Percentiles rank a stretch among this genome's conserved stretches.
Evolutionary conservation across 1,140 invertebrate species (phyloP).

Genomic region (Ostrea edulis): DNA sequence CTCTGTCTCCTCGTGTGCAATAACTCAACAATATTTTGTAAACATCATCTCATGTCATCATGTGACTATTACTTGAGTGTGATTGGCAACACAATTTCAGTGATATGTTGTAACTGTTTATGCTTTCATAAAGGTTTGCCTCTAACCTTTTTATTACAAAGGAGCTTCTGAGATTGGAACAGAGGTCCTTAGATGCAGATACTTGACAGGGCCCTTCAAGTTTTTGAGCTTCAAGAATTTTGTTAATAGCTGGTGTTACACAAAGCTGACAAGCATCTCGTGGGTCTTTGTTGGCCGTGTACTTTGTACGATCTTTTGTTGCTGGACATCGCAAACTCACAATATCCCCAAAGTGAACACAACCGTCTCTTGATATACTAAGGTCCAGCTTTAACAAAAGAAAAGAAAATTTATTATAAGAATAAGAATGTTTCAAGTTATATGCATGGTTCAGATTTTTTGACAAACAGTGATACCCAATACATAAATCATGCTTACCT

Average conservation of each 20-base stretch:
- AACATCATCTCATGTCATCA: too few relatives aligned
- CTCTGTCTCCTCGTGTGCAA: too few relatives aligned
- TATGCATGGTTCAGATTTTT: background rate
- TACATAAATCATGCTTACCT: slow-evolving; percentile 56
- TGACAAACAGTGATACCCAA: background rate
- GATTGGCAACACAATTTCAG: too few relatives aligned
- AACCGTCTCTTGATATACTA: slow-evolving; percentile 91
- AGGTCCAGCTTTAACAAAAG: slow-evolving; percentile 62
- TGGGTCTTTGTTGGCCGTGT: slow-evolving; percentile 67
- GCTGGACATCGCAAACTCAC: slow-evolving; percentile 76
- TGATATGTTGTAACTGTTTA: too few relatives aligned
- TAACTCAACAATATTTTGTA: too few relatives aligned
- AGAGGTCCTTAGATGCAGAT: slow-evolving; percentile 60
- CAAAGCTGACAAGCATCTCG: slow-evolving; percentile 69
- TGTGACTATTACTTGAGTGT: too few relatives aligned
- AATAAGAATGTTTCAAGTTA: background rate
- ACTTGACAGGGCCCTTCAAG: slow-evolving; percentile 66
- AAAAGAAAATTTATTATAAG: background rate
- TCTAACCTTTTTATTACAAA: slow-evolving; percentile 74
- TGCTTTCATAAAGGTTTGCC: background rate
- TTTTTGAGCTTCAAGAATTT: slow-evolving; percentile 61
- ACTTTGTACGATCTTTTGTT: slow-evolving; percentile 66
- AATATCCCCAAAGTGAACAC: slow-evolving; percentile 95
- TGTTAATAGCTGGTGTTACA: slow-evolving; percentile 57
- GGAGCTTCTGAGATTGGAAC: slow-evolving; percentile 70